A percentile compares a stretch with the other conserved stretches of the same genome.
Conservation (phyloP, 1,140 invertebrate species). For the Aradophagus sp. region DNA sequence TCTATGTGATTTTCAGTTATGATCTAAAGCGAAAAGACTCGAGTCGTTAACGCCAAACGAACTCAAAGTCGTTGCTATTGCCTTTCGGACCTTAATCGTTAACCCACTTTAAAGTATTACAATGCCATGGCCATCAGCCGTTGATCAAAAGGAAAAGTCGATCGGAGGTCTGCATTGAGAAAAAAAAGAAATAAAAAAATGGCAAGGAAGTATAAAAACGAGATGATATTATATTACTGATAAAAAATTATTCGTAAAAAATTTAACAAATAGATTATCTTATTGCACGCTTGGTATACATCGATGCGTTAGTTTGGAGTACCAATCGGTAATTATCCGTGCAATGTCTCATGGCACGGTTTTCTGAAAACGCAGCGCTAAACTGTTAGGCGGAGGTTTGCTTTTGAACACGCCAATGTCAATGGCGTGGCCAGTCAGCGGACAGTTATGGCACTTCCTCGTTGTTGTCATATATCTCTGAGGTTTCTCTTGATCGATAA, state of each 20-base stretch:
- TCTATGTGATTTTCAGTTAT: no score
- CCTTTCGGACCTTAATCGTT: conserved; percentile 31
- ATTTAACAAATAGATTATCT: conserved; percentile 14
- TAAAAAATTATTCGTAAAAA: conserved; percentile 10
- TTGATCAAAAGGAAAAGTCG: conserved; percentile 31
- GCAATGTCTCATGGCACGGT: conserved; percentile 33
- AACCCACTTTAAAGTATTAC: conserved; percentile 49
- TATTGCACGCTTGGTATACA: no score
- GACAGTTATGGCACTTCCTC: conserved; percentile 57
- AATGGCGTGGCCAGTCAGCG: conserved; percentile 63
- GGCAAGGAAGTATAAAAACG: conserved; percentile 11
- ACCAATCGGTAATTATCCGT: conserved; percentile 23
- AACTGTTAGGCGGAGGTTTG: conserved; percentile 58
- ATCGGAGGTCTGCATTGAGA: conserved; percentile 8
- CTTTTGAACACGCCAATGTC: conserved; percentile 61
- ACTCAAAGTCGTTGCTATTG: conserved; percentile 17
- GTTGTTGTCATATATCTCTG: conserved; percentile 39
- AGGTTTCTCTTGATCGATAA: conserved; percentile 58
- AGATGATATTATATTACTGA: no score
- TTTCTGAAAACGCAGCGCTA: conserved; percentile 66
- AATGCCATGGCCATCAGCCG: conserved; percentile 35
- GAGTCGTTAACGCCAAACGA: conserved; percentile 10
- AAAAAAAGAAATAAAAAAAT: not conserved
- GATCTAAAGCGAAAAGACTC: no score
- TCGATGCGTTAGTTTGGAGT: no score